phyloP scores from a whole-genome alignment of 2,797 vertebrate species.

The Karalla daura region DNA sequence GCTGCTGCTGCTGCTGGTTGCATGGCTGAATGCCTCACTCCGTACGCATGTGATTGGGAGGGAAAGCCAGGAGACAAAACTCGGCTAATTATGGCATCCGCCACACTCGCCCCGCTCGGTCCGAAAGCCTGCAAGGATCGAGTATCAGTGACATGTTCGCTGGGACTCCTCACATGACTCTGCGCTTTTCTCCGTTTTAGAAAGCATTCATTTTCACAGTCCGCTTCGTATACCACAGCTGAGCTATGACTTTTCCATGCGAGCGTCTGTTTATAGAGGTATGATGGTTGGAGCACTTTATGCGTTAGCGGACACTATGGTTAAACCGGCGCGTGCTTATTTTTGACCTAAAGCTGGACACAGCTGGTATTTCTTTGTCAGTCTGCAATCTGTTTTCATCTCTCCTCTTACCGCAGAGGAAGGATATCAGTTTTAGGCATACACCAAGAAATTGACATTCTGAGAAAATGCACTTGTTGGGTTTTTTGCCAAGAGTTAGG shows the following conservation, averaged over 20 bases:
- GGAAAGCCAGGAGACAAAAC: conserved; percentile 52
- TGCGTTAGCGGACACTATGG: conserved; percentile 7
- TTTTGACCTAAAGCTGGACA: conserved; percentile 6
- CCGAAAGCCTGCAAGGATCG: conserved; percentile 24
- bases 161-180: conserved; percentile 5
- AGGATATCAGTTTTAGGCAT: neutral
- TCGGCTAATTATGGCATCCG: conserved; percentile 61
- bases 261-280: conserved; percentile 38
- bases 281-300: conserved; percentile 27
- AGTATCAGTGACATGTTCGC: conserved; percentile 35
- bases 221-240: conserved; percentile 21
- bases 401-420: neutral
- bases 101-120: conserved; percentile 40
- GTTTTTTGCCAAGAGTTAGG: too few species aligned
- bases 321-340: conserved; percentile 19
- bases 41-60: conserved; percentile 66
- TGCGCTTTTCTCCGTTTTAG: neutral
- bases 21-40: conserved; percentile 67
- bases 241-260: conserved; percentile 32
- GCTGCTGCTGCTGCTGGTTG: conserved; percentile 76
- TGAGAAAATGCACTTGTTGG: too few species aligned
- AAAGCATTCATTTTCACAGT: conserved; percentile 32
- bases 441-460: neutral
- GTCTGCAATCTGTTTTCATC: neutral
- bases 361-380: neutral